A percentile compares a stretch with the other conserved stretches of the same genome.
Evolutionary conservation across 2,888 invertebrate species (phyloP).

Genomic region (Idaea biselata): DNA sequence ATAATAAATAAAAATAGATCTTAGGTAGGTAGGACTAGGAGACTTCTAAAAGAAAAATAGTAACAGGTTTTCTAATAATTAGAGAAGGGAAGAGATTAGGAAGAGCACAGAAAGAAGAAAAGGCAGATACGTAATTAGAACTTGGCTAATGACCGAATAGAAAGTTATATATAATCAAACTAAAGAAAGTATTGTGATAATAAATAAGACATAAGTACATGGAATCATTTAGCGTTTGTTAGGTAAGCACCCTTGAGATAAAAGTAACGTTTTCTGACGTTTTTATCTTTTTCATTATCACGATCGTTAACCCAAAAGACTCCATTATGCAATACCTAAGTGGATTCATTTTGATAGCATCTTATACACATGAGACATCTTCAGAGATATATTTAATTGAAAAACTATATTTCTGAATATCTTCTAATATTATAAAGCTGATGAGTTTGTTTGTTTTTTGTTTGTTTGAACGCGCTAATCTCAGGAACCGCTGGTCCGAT

Average conservation of each 20-base stretch:
- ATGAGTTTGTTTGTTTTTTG: too few relatives aligned
- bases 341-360: slow-evolving; percentile 1
- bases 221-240: neutral
- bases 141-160: neutral
- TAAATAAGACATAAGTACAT: neutral
- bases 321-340: neutral
- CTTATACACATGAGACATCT: slow-evolving; percentile 6
- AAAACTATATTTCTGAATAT: too few relatives aligned
- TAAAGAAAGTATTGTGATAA: neutral
- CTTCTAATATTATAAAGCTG: too few relatives aligned
- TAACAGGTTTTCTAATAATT: too few relatives aligned
- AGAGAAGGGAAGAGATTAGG: too few relatives aligned
- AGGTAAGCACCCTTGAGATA: neutral
- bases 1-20: too few relatives aligned
- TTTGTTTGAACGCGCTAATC: too few relatives aligned
- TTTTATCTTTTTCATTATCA: neutral
- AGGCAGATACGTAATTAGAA: neutral
- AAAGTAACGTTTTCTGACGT: neutral
- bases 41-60: too few relatives aligned
- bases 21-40: too few relatives aligned
- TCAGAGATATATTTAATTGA: neutral
- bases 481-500: too few relatives aligned
- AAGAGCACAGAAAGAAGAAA: too few relatives aligned
- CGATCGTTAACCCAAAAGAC: neutral
- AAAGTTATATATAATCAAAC: neutral